Conservation (phyloP, 2,888 invertebrate species). For the Coecobrya sp. region DNA sequence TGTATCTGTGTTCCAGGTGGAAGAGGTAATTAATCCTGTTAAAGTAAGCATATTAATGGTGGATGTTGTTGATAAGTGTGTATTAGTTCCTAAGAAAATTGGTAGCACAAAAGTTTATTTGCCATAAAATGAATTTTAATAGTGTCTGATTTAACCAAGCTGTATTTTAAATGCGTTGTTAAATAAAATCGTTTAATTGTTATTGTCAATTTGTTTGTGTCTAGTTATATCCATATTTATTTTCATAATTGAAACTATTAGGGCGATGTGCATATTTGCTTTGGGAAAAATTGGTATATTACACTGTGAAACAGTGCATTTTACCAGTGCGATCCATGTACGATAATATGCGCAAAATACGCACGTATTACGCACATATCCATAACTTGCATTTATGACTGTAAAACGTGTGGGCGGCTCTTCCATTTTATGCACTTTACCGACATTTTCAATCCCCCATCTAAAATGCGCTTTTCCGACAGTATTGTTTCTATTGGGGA, state of each 20-base stretch:
- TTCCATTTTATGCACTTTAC: constrained; percentile 10
- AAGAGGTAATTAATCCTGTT: background rate
- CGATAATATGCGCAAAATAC: background rate
- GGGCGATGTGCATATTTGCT: background rate
- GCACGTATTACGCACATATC: background rate
- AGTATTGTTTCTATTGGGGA: constrained; percentile 15
- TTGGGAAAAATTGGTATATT: too few species aligned
- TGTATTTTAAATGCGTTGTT: background rate
- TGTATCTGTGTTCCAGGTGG: background rate
- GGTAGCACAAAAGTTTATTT: background rate
- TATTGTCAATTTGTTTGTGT: too few species aligned
- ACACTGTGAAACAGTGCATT: too few species aligned
- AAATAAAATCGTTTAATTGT: background rate
- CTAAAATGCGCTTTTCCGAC: background rate
- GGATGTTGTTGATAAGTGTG: background rate
- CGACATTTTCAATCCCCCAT: background rate
- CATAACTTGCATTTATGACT: background rate
- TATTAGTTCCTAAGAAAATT: background rate
- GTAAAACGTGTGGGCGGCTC: background rate
- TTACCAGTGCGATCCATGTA: background rate
- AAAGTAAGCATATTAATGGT: background rate
- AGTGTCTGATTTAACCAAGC: background rate
- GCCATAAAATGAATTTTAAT: background rate
- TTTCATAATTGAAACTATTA: background rate
- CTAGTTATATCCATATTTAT: background rate